Percentiles rank a stretch among this genome's conserved stretches.
Evolutionary conservation across 2,797 vertebrate genomes (phyloP).

Genomic region (Champsocephalus gunnari): DNA sequence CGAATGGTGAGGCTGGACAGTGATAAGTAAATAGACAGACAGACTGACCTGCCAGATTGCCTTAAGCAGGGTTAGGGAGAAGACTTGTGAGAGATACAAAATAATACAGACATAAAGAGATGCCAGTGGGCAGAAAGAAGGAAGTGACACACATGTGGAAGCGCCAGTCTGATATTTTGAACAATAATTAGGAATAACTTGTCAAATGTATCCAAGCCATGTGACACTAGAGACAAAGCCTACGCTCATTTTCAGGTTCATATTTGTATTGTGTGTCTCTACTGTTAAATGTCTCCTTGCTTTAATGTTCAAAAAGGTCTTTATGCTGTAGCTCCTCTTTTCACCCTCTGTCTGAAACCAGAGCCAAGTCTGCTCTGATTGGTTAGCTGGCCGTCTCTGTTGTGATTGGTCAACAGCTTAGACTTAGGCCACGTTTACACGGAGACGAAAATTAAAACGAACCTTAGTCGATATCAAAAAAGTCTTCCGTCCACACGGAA

Average conservation of each 20-base stretch:
- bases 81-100: conserved; percentile 1
- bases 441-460: too few species aligned
- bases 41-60: conserved; percentile 6
- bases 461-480: too few species aligned
- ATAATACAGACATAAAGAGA: background rate
- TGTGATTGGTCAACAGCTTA: too few species aligned
- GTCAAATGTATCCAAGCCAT: background rate
- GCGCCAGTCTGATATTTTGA: background rate
- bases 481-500: too few species aligned
- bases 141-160: background rate
- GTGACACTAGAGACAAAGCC: background rate
- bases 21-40: conserved; percentile 5
- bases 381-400: too few species aligned
- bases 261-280: too few species aligned
- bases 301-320: too few species aligned
- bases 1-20: conserved; percentile 14
- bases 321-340: too few species aligned
- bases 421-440: too few species aligned
- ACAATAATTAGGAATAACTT: background rate
- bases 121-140: background rate
- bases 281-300: too few species aligned
- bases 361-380: too few species aligned
- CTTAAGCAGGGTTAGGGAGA: conserved; percentile 1
- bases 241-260: background rate
- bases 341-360: too few species aligned